A percentile compares a stretch with the other conserved stretches of the same genome.
These are phyloP conservation scores for Nezara viridula DNA, from an alignment of 2,888 invertebrate species.

Conservation along the genomic window DNA sequence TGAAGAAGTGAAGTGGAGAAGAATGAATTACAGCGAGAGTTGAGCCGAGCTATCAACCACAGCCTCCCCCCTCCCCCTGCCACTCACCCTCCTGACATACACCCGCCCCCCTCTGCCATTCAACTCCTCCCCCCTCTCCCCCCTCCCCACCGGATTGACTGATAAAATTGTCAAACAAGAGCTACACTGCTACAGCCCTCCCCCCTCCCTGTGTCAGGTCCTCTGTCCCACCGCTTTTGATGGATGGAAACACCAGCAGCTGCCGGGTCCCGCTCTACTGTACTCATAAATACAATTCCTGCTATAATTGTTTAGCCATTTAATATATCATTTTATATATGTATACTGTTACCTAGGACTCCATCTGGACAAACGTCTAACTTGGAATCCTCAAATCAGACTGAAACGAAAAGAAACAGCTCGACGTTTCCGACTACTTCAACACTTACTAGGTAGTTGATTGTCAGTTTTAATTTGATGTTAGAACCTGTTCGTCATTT, in stretches of 20 bases:
- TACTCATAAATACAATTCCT: neutral
- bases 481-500: no score
- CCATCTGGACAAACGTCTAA: no score
- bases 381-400: no score
- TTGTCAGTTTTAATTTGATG: no score
- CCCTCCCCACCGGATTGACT: neutral
- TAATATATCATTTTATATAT: no score
- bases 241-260: neutral
- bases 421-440: no score
- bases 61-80: neutral
- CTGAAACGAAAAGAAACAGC: no score
- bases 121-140: neutral
- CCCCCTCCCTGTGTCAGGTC: neutral
- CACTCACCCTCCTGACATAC: neutral
- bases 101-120: no score
- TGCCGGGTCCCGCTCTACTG: neutral
- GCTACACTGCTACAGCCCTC: neutral
- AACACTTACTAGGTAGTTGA: no score
- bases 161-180: conserved; percentile 41
- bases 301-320: neutral
- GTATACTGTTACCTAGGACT: no score
- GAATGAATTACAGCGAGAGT: conserved; percentile 1
- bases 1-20: neutral
- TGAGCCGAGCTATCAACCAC: neutral
- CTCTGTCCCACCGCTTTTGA: neutral